Evolutionary conservation across 1,140 invertebrate species (phyloP).

Genomic region (Propsilocerus akamusi): DNA sequence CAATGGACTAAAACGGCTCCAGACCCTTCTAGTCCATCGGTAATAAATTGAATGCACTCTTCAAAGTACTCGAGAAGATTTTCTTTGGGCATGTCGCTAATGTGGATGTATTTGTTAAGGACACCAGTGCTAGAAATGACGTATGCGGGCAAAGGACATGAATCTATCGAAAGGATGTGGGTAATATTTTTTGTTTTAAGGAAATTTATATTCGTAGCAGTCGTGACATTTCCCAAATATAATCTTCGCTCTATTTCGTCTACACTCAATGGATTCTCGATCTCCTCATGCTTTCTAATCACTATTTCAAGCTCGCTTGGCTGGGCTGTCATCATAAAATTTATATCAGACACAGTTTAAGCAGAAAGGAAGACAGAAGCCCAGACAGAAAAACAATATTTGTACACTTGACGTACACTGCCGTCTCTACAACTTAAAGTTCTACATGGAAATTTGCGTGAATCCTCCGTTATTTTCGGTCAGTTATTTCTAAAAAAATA

Average conservation of each 20-base stretch:
- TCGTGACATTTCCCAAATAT: conserved; percentile 56
- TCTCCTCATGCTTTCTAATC: not conserved
- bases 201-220: conserved; percentile 50
- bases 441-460: too few species aligned
- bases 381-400: too few species aligned
- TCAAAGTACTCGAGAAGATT: conserved; percentile 62
- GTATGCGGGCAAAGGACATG: conserved; percentile 55
- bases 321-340: too few species aligned
- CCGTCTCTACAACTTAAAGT: too few species aligned
- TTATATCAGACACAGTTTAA: too few species aligned
- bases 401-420: too few species aligned
- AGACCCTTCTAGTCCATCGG: conserved; percentile 28
- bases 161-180: conserved; percentile 63
- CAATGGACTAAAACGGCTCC: conserved; percentile 61
- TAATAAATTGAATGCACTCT: conserved; percentile 53
- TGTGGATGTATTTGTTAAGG: not conserved
- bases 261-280: conserved; percentile 31
- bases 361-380: too few species aligned
- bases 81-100: conserved; percentile 63
- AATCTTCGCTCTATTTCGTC: conserved; percentile 49
- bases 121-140: conserved; percentile 27
- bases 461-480: too few species aligned
- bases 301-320: too few species aligned
- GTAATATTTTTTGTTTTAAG: conserved; percentile 44
- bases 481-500: too few species aligned